Evolutionary conservation across 2,888 invertebrate genomes (phyloP).

Genomic region (Meiosimyza platycephala): DNA sequence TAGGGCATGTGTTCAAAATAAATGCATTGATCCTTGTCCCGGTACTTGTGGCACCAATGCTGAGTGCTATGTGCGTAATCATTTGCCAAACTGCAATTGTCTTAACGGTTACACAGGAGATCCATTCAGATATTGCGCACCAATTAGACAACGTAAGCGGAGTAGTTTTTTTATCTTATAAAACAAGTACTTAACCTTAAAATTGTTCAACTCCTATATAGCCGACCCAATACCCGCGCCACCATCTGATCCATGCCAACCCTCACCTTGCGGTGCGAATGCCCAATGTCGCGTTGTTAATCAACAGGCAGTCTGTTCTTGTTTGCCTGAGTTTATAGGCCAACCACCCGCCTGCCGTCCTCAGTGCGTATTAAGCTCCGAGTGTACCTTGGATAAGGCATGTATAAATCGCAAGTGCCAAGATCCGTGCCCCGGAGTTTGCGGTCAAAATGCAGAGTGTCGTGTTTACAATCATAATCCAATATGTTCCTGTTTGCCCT

Average conservation of each 20-base stretch:
- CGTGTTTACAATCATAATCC: constrained; percentile 86
- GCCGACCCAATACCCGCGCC: constrained; percentile 54
- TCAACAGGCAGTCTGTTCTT: constrained; percentile 78
- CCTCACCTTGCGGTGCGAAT: constrained; percentile 85
- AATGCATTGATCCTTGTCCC: constrained; percentile 83
- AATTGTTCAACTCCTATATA: too few relatives aligned
- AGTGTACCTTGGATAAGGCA: constrained; percentile 80
- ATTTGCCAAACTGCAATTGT: constrained; percentile 80
- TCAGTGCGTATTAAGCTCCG: constrained; percentile 83
- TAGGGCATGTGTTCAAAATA: constrained; percentile 78
- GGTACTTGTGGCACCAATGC: constrained; percentile 81
- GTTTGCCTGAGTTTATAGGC: constrained; percentile 78
- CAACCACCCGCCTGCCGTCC: constrained; percentile 82
- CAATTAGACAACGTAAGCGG: constrained; percentile 71
- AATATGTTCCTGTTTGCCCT: constrained; percentile 79
- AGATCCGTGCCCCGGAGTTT: constrained; percentile 83
- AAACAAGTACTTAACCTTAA: too few relatives aligned
- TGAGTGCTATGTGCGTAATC: constrained; percentile 79
- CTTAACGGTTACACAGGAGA: constrained; percentile 76
- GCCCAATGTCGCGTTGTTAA: constrained; percentile 77
- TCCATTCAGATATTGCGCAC: constrained; percentile 72
- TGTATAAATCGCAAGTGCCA: constrained; percentile 82
- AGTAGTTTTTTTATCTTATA: too few relatives aligned
- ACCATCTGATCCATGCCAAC: constrained; percentile 76
- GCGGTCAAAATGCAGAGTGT: constrained; percentile 83